Evolutionary conservation across 2,113 vertebrate species (phyloP).

Genomic region (Poeciliopsis prolifica): DNA sequence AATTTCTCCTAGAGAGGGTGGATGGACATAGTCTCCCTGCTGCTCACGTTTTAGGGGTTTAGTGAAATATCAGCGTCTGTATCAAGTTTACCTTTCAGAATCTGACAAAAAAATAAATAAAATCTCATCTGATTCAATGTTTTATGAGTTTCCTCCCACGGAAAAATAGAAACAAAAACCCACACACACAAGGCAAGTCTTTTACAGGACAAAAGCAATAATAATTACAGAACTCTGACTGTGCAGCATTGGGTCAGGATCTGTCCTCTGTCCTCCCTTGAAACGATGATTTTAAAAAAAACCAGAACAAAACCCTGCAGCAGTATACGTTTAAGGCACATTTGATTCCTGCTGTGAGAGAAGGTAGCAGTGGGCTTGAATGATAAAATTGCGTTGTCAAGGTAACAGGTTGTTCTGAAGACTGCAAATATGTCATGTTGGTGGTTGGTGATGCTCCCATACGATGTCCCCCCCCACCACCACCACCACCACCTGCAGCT

Average conservation of each 20-base stretch:
- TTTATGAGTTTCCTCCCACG: neutral
- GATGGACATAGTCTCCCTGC: neutral
- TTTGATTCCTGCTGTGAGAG: conserved; percentile 73
- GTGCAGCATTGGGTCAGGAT: neutral
- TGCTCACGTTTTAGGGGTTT: neutral
- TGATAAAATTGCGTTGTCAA: conserved; percentile 85
- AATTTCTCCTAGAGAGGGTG: too few relatives aligned
- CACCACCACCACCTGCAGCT: conserved; percentile 40
- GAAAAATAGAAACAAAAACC: neutral
- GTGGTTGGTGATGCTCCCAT: conserved; percentile 75
- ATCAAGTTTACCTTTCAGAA: neutral
- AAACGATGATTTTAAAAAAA: conserved; percentile 38
- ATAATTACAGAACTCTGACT: neutral
- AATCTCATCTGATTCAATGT: neutral
- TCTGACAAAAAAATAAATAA: neutral
- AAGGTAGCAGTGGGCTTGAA: conserved; percentile 79
- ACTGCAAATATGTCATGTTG: conserved; percentile 73
- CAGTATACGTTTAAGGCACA: conserved; percentile 67
- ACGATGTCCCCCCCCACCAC: conserved; percentile 61
- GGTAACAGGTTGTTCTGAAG: conserved; percentile 82
- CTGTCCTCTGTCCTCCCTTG: conserved; percentile 35
- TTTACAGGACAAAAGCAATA: conserved; percentile 1
- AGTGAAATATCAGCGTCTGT: too few relatives aligned
- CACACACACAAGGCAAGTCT: neutral
- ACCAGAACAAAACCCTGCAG: conserved; percentile 37